Conservation (phyloP, 2,113 vertebrate species). For the Toxotes chatareus region DNA sequence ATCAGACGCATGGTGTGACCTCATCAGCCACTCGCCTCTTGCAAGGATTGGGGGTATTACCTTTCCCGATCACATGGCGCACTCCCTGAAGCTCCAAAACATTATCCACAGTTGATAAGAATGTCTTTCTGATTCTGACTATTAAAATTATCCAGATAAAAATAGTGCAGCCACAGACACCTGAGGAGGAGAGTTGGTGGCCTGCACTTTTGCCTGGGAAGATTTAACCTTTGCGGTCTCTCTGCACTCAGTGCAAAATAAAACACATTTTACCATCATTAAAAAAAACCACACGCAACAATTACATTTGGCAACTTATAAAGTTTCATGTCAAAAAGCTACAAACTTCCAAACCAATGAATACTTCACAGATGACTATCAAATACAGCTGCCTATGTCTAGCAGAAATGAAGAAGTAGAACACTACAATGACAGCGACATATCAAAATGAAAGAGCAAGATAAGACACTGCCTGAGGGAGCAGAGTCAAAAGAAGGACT, state of each 20-base stretch:
- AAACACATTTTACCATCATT: background rate
- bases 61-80: constrained; percentile 33
- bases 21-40: constrained; percentile 61
- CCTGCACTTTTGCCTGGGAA: background rate
- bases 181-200: background rate
- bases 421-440: constrained; percentile 1
- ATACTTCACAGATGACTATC: background rate
- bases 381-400: background rate
- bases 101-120: constrained; percentile 48
- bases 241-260: background rate
- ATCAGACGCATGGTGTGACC: constrained; percentile 65
- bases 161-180: constrained; percentile 13
- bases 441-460: constrained; percentile 21
- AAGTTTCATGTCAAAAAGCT: background rate
- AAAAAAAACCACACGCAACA: background rate
- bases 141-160: constrained; percentile 32
- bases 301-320: background rate
- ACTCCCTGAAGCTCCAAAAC: constrained; percentile 43
- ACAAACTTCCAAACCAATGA: background rate
- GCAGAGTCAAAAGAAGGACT: constrained; percentile 19
- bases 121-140: constrained; percentile 29
- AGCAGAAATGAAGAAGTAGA: constrained; percentile 19
- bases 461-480: constrained; percentile 40
- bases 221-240: background rate
- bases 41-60: constrained; percentile 48